A percentile compares a stretch with the other conserved stretches of the same genome.
Conservation (phyloP, 1,140 invertebrate species). For the Acromyrmex heyeri region DNA sequence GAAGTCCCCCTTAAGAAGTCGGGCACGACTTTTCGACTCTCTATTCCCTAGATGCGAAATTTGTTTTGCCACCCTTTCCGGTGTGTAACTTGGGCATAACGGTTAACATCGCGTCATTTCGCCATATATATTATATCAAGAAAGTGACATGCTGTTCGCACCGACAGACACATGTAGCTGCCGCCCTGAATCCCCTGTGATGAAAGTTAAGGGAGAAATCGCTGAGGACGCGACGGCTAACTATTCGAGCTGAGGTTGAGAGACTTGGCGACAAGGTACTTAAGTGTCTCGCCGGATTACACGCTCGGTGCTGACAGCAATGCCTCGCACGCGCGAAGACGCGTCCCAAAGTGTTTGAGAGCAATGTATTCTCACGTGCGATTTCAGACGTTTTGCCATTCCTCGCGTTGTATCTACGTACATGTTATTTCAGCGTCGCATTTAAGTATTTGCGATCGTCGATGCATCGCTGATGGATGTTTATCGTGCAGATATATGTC, state of each 20-base stretch:
- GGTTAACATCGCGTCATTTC: slow-evolving; percentile 13
- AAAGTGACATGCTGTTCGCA: slow-evolving; percentile 15
- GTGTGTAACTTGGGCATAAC: background rate
- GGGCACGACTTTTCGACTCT: background rate
- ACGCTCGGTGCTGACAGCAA: slow-evolving; percentile 48
- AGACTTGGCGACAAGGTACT: slow-evolving; percentile 47
- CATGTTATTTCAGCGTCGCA: slow-evolving; percentile 10
- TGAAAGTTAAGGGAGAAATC: slow-evolving; percentile 54
- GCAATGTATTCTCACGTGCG: slow-evolving; percentile 32
- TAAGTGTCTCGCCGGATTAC: slow-evolving; percentile 53
- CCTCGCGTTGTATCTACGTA: slow-evolving; percentile 25
- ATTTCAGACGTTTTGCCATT: slow-evolving; percentile 57
- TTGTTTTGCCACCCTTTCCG: background rate
- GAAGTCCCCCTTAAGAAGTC: background rate
- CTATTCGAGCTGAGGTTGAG: slow-evolving; percentile 56
- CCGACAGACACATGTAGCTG: slow-evolving; percentile 17
- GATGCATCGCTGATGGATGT: slow-evolving; percentile 16
- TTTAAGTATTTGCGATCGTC: slow-evolving; percentile 40
- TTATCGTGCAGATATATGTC: background rate
- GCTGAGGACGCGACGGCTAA: slow-evolving; percentile 30
- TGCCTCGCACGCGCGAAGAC: slow-evolving; percentile 31
- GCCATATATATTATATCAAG: background rate
- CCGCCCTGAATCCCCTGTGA: slow-evolving; percentile 19
- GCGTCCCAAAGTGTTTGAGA: slow-evolving; percentile 21
- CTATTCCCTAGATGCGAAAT: background rate